Percentiles rank a stretch among this genome's conserved stretches.
Evolutionary conservation across 2,797 vertebrate species (phyloP).

Genomic region (Microtus californicus): DNA sequence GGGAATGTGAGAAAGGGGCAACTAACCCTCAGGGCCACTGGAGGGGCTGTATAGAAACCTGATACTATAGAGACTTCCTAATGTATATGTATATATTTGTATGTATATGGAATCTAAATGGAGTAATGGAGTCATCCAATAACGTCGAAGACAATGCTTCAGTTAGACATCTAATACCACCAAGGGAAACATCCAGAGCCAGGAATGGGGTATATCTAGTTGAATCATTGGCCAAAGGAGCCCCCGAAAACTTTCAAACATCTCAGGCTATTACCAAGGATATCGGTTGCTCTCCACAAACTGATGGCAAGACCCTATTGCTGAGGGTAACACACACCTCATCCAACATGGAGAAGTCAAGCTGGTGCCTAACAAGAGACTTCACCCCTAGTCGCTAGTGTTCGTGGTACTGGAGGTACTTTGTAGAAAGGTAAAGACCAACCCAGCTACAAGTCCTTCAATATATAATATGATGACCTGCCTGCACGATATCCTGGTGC

Average conservation of each 20-base stretch:
- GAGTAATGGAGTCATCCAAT: neutral
- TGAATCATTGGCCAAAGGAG: neutral
- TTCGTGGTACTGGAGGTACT: neutral
- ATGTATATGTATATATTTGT: neutral
- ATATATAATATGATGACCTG: neutral
- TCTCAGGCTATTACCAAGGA: neutral
- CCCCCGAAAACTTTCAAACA: neutral
- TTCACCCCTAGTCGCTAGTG: neutral
- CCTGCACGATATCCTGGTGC: no score
- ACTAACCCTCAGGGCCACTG: neutral
- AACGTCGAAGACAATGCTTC: neutral
- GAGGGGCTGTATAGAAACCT: neutral
- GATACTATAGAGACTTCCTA: neutral
- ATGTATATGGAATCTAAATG: neutral
- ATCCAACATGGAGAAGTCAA: neutral
- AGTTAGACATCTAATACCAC: no score
- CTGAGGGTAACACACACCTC: neutral
- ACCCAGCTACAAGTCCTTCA: neutral
- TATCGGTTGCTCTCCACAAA: neutral
- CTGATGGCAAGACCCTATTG: neutral
- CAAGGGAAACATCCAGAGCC: neutral
- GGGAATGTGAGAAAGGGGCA: neutral
- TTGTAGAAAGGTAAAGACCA: neutral
- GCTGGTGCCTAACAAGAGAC: neutral
- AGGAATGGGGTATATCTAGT: neutral